phyloP scores from a whole-genome alignment of 1,140 invertebrate genomes.

The Saxidomus purpurata region DNA sequence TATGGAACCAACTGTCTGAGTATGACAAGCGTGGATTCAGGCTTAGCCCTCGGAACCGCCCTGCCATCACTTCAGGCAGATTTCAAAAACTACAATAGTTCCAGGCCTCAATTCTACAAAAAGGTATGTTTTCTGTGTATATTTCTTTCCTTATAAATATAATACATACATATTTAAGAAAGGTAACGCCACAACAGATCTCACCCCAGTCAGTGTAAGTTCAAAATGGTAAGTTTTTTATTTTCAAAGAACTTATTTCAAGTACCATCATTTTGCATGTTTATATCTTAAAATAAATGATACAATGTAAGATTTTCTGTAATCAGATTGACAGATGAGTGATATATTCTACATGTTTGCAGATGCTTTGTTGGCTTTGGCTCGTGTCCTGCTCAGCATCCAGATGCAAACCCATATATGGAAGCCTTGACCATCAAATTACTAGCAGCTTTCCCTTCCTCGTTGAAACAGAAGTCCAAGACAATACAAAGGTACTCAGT shows the following conservation, averaged over 20 bases:
- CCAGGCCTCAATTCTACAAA: neutral
- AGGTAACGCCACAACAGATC: too few relatives aligned
- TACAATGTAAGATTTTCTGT: too few relatives aligned
- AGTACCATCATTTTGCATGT: too few relatives aligned
- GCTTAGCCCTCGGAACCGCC: neutral
- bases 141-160: too few relatives aligned
- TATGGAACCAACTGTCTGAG: neutral
- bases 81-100: neutral
- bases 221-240: too few relatives aligned
- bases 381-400: neutral
- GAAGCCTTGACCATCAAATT: neutral
- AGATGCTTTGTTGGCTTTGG: neutral
- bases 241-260: too few relatives aligned
- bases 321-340: too few relatives aligned
- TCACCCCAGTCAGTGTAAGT: too few relatives aligned
- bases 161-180: too few relatives aligned
- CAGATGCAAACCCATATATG: neutral
- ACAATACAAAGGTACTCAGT: neutral
- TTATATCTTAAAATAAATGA: too few relatives aligned
- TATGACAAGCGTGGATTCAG: neutral
- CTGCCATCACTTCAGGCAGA: neutral
- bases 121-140: neutral
- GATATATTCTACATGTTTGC: too few relatives aligned
- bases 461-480: neutral
- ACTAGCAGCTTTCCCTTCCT: neutral